These are phyloP conservation scores for Aegotheles bennettii DNA, from an alignment of 2,113 vertebrate genomes.

Conservation along the genomic window DNA sequence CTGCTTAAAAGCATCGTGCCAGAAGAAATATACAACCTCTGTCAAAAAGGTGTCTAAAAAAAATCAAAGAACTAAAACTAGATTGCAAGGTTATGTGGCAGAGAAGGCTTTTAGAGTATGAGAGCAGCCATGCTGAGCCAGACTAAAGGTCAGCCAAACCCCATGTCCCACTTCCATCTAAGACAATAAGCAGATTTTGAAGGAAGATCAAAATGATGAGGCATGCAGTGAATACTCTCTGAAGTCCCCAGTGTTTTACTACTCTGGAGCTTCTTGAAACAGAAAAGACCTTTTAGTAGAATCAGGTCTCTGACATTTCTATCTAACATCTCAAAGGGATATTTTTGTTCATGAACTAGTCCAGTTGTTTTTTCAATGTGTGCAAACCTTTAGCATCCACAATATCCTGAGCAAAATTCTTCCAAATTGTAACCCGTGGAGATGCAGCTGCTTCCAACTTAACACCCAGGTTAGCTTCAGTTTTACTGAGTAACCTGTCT, in stretches of 20 bases:
- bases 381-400: not conserved
- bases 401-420: not conserved
- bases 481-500: not conserved
- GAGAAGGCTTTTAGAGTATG: not conserved
- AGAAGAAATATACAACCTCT: not conserved
- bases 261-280: not conserved
- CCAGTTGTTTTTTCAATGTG: not conserved
- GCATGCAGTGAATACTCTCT: not conserved
- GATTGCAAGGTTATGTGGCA: rapidly evolving
- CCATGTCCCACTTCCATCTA: not conserved
- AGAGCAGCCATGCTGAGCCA: not conserved
- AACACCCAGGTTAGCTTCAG: not conserved
- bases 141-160: not conserved
- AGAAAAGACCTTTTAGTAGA: not conserved
- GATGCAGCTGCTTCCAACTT: not conserved
- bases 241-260: not conserved
- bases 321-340: not conserved
- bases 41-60: not conserved
- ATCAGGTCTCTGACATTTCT: not conserved
- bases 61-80: not conserved
- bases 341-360: not conserved
- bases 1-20: not conserved
- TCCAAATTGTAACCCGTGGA: not conserved
- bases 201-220: not conserved
- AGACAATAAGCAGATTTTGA: not conserved